Evolutionary conservation across 2,113 vertebrate species (phyloP).

Genomic region (Apistogramma diplotaenia): DNA sequence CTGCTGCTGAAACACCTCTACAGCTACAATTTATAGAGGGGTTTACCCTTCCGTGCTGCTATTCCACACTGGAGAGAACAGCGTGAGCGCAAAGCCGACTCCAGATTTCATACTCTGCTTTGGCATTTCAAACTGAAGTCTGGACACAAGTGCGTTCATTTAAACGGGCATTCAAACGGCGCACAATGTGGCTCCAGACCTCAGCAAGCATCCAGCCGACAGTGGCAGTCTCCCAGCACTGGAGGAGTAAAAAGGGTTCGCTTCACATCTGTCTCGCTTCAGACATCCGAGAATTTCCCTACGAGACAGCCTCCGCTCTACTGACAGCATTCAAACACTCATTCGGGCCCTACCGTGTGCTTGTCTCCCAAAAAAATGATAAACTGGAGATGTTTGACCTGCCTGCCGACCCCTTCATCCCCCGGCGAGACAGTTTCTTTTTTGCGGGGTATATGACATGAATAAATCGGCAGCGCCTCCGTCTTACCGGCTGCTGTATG

Average conservation of each 20-base stretch:
- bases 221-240: slow-evolving; percentile 28
- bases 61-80: slow-evolving; percentile 26
- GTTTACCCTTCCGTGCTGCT: slow-evolving; percentile 21
- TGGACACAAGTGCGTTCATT: slow-evolving; percentile 11
- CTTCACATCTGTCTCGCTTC: slow-evolving; percentile 19
- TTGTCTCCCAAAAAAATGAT: background rate
- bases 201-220: slow-evolving; percentile 6
- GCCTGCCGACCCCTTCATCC: slow-evolving; percentile 33
- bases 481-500: slow-evolving; percentile 78
- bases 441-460: background rate
- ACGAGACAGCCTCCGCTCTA: slow-evolving; percentile 2
- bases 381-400: slow-evolving; percentile 31
- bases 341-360: slow-evolving; percentile 39
- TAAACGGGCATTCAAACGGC: slow-evolving; percentile 24
- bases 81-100: slow-evolving; percentile 5
- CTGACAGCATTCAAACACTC: slow-evolving; percentile 37
- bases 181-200: slow-evolving; percentile 24
- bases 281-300: slow-evolving; percentile 8
- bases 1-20: slow-evolving; percentile 13
- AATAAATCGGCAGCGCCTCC: background rate
- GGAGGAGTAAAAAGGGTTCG: background rate
- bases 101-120: slow-evolving; percentile 30
- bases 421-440: background rate
- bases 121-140: slow-evolving; percentile 23
- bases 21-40: background rate